Base-by-base conservation (phyloP, 1,140 invertebrate species). In the Whitmania pigra region DNA sequence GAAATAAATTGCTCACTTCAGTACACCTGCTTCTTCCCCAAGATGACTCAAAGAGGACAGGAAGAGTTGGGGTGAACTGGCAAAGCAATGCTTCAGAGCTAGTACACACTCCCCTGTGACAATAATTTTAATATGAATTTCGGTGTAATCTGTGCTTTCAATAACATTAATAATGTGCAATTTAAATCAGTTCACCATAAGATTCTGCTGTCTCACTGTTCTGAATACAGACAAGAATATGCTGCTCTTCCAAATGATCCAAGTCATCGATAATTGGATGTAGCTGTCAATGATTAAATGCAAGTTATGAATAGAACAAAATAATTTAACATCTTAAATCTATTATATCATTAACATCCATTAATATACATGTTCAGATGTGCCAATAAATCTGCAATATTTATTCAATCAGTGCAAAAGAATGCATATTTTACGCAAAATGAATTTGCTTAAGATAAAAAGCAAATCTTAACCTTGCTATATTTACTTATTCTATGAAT, bases 231-330 rank as follows among this genome's bases (percentile, higher is more conserved):
- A 82, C 75, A 40, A 82, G 73, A n/a, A 82, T 75, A 73, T 82
- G 80, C 73, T 81, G 81, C 63, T 81, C 80, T 60, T 80, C 79
- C 15, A 82, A 73, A 68, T 77, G 81, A 29, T 79, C 78, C 15
- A 74, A 73, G 70, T 81, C 79, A 53, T 77, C 77, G 76, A 82
- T 79, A 69, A 81, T 74, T 22, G 81, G 81, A 18, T 76, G 74
- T 73, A 82, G 70, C 79, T 81, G 57, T 63, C 11, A 63, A 63
- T 63, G 29, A 63, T 63, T 1, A 63, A 63, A 20, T 63, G 11
- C 57, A 63, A 63, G 13, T 63, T 63, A n/a, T 25, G 29, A 15
- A 4, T 25, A 15, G 29, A 6, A 7, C 20, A 13, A 22, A 63
- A 25, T 2, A 63, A 20, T 63, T 63, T 20, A 63, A 63, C 11